Base-by-base conservation (phyloP, 1,140 invertebrate species). In the Drosophila virilis region DNA sequence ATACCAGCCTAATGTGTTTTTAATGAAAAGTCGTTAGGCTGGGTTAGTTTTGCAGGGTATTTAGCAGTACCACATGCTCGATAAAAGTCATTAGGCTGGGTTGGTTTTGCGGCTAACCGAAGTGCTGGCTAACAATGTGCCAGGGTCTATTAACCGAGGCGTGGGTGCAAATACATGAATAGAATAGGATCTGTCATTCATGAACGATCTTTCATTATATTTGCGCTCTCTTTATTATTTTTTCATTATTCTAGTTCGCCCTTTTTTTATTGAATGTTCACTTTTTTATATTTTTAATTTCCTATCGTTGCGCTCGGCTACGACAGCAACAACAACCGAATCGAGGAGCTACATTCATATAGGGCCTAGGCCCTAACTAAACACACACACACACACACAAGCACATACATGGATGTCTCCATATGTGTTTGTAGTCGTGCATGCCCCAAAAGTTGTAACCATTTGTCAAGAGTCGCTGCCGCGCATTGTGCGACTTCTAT, bases 241-340 rank as follows among this genome's bases (percentile, higher is more conserved):
- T 0, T 22, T 22, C 10, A n/a, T n/a, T n/a, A n/a, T n/a, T n/a
- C n/a, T n/a, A n/a, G n/a, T n/a, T n/a, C n/a, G n/a, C n/a, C n/a
- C 22, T 1, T 28, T 48, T 28, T 4, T n/a, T 13, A n/a, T 42
- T n/a, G 7, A 10, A 22, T 22, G 45, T 15, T 13, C 15, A 4
- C 22, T 28, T 17, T 48, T 28, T 28, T 48, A 48, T 28, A 15
- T 12, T 28, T 48, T 59, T 52, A 52, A 72, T 52, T 59, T 67
- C 17, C 54, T 59, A 67, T 52, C 61, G 64, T 65, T 74, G 32
- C 70, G 78, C 78, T 46, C 51, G 73, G 61, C 42, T 80, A 61
- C 48, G 73, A 38, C 58, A 51, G 32, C 8, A 57, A 43, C 55
- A 75, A 32, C 9, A 58, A 57, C 12, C 22, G 15, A 17, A 12